Evolutionary conservation across 2,113 vertebrate species (phyloP).

Genomic region (Aegithalos caudatus): DNA sequence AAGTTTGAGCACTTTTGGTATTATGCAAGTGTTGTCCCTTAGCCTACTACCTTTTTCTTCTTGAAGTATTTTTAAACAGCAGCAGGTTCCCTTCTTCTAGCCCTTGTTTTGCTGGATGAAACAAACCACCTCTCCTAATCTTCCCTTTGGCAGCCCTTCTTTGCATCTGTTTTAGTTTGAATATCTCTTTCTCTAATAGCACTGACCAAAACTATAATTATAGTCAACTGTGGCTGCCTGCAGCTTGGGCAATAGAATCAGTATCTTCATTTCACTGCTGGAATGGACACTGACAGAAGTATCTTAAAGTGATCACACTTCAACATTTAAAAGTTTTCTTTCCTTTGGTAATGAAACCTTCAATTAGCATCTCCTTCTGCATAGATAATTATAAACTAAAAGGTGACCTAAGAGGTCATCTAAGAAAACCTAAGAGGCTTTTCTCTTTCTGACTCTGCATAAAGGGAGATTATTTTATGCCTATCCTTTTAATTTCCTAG

Average conservation of each 20-base stretch:
- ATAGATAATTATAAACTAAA: not conserved
- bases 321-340: not conserved
- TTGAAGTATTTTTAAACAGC: not conserved
- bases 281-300: not conserved
- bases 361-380: not conserved
- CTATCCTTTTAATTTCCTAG: not conserved
- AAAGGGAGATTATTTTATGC: not conserved
- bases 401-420: not conserved
- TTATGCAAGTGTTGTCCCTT: not conserved
- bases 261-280: not conserved
- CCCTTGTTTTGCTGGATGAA: not conserved
- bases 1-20: not conserved
- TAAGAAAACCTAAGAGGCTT: not conserved
- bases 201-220: slow-evolving; percentile 6
- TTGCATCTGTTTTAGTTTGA: slow-evolving; percentile 32
- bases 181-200: not conserved
- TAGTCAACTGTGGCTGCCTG: not conserved
- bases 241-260: not conserved
- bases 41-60: not conserved
- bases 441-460: not conserved
- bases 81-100: not conserved
- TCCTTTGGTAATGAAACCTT: not conserved
- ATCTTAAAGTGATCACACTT: not conserved
- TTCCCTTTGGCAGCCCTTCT: slow-evolving; percentile 11
- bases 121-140: not conserved